phyloP scores from a whole-genome alignment of 2,797 vertebrate species.

The Trichosurus vulpecula region DNA sequence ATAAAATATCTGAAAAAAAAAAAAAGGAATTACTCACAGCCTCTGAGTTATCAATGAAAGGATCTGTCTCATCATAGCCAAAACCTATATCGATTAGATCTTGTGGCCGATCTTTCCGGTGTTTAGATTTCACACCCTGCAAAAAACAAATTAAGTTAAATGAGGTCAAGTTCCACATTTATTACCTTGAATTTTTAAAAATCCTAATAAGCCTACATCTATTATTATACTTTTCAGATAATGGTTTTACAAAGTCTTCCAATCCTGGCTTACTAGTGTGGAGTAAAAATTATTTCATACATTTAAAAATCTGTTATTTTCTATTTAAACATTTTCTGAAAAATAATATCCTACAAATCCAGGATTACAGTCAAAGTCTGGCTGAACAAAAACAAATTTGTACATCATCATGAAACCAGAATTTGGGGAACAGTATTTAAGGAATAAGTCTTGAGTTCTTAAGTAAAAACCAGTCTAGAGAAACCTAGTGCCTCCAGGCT shows the following conservation, averaged over 20 bases:
- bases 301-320: background rate
- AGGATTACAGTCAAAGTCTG: background rate
- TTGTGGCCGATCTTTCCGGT: constrained; percentile 96
- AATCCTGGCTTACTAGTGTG: background rate
- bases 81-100: constrained; percentile 98
- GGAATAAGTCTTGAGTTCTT: background rate
- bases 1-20: constrained; percentile 61
- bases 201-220: constrained; percentile 3
- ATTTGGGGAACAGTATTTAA: background rate
- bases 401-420: background rate
- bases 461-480: background rate
- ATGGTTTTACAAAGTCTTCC: background rate
- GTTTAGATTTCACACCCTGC: constrained; percentile 91
- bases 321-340: background rate
- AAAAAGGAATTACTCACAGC: constrained; percentile 91
- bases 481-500: background rate
- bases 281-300: background rate
- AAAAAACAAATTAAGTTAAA: constrained; percentile 64
- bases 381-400: background rate
- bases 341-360: background rate
- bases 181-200: constrained; percentile 44
- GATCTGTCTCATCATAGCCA: constrained; percentile 97
- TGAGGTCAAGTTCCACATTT: background rate
- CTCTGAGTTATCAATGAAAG: constrained; percentile 99
- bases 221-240: background rate